phyloP scores from a whole-genome alignment of 2,888 invertebrate genomes.

The Tetanocera ferruginea region DNA sequence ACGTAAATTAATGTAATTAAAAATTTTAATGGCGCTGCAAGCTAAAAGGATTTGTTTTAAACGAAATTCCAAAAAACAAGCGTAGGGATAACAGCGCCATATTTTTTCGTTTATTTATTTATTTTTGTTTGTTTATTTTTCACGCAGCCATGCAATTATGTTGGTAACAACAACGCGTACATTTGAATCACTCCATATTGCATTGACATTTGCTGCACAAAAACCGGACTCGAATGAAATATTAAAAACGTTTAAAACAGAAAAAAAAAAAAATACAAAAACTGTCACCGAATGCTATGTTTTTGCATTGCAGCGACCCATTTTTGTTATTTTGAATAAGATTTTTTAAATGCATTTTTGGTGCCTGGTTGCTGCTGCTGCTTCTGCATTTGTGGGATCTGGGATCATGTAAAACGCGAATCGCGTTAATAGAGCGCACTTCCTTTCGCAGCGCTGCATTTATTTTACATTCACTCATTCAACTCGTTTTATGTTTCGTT shows the following conservation, averaged over 20 bases:
- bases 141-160: not conserved
- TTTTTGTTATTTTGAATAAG: not conserved
- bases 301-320: not conserved
- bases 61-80: not conserved
- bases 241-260: not conserved
- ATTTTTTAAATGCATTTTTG: conserved; percentile 7
- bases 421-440: conserved; percentile 34
- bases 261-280: not conserved
- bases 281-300: not conserved
- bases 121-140: not conserved
- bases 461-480: not conserved
- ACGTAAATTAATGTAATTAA: conserved; percentile 43
- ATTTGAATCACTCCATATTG: not conserved
- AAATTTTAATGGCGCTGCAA: conserved; percentile 35
- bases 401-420: conserved; percentile 15
- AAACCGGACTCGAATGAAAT: not conserved
- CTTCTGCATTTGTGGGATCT: not conserved
- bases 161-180: not conserved
- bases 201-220: conserved; percentile 15
- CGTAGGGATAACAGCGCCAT: not conserved
- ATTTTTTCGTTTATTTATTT: not conserved
- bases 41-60: not conserved
- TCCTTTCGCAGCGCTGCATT: conserved; percentile 7
- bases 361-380: not conserved
- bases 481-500: conserved; percentile 14